Percentiles rank a stretch among this genome's conserved stretches.
Evolutionary conservation across 2,888 invertebrate species (phyloP).

Genomic region (Phaedon cochleariae): DNA sequence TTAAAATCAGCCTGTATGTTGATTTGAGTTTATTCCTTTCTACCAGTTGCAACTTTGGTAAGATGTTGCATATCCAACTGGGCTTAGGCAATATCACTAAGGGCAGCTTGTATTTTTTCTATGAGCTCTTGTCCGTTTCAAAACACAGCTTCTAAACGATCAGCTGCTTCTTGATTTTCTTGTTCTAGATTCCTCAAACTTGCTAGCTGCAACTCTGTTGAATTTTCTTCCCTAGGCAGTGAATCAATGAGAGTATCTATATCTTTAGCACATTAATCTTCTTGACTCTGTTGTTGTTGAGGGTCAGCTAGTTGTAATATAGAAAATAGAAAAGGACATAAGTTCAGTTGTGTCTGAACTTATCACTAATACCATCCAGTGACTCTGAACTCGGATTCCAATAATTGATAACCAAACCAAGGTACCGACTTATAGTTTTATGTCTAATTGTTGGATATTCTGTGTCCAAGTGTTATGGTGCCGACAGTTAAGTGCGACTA

Average conservation of each 20-base stretch:
- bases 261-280: constrained; percentile 96
- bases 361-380: no score
- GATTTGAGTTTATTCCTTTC: constrained; percentile 45
- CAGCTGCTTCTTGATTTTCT: constrained; percentile 93
- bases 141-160: constrained; percentile 85
- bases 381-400: no score
- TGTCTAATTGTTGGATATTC: no score
- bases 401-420: no score
- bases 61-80: constrained; percentile 87
- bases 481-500: no score
- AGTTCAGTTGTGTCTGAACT: no score
- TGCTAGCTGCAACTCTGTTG: constrained; percentile 72
- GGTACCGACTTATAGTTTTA: no score
- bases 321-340: no score
- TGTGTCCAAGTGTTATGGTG: no score
- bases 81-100: constrained; percentile 92
- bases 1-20: no score
- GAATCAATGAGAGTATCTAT: constrained; percentile 97
- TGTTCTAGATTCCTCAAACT: constrained; percentile 84
- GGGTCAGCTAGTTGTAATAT: no score
- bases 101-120: constrained; percentile 87
- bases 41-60: constrained; percentile 49
- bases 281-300: constrained; percentile 79
- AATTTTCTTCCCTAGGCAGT: constrained; percentile 93
- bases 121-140: constrained; percentile 85